phyloP scores from a whole-genome alignment of 1,140 invertebrate species.

The Anthonomus grandis region DNA sequence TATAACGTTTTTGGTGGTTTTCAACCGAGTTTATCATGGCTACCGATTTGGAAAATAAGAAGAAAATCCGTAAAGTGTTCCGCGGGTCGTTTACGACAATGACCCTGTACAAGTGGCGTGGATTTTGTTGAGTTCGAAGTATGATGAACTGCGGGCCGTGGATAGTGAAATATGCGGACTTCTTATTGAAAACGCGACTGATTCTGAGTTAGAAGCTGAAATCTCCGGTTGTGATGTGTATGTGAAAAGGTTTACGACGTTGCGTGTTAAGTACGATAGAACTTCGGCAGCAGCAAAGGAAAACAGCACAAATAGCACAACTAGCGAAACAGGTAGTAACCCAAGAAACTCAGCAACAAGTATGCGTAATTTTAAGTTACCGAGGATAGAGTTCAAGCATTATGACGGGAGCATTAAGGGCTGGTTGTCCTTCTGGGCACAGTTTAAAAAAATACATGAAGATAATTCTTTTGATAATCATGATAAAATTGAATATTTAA shows the following conservation, averaged over 20 bases:
- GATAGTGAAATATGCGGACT: not conserved
- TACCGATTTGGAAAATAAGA: not conserved
- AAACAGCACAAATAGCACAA: not conserved
- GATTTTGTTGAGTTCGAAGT: not conserved
- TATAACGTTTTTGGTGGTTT: not conserved
- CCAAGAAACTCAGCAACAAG: not conserved
- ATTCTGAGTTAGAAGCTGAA: not conserved
- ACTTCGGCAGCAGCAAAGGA: not conserved
- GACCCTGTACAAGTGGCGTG: not conserved
- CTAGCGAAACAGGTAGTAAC: not conserved
- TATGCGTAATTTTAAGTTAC: slow-evolving; percentile 28
- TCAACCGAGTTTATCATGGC: slow-evolving; percentile 2
- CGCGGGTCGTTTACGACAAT: not conserved
- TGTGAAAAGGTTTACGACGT: not conserved
- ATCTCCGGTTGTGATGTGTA: not conserved
- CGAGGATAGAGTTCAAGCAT: slow-evolving; percentile 44
- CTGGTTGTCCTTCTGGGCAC: slow-evolving; percentile 46
- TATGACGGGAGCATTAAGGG: slow-evolving; percentile 43
- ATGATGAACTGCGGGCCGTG: not conserved
- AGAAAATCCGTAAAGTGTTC: not conserved
- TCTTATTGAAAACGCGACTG: not conserved
- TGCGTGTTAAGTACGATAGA: not conserved
- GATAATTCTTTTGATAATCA: slow-evolving; percentile 33
- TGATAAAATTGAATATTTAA: slow-evolving; percentile 35
- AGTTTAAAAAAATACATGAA: too few relatives aligned